phyloP scores from a whole-genome alignment of 2,888 invertebrate genomes.

The Linnaemya vulpina region DNA sequence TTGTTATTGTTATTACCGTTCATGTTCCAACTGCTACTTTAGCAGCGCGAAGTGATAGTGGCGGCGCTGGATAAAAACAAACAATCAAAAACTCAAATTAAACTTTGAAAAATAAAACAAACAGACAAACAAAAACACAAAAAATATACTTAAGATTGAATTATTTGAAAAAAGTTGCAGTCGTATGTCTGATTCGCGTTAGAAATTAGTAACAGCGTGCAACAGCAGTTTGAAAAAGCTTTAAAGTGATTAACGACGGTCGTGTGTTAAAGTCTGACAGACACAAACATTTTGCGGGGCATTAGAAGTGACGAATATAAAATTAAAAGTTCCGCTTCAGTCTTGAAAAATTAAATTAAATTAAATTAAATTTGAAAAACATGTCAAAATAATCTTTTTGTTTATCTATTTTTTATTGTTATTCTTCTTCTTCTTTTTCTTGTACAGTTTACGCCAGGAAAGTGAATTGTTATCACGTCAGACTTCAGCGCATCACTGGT shows the following conservation, averaged over 20 bases:
- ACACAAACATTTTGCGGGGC: not conserved
- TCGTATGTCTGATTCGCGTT: slow-evolving; percentile 9
- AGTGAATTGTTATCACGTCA: slow-evolving; percentile 83
- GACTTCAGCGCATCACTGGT: slow-evolving; percentile 82
- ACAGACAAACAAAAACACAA: slow-evolving; percentile 9
- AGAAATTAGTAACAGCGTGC: not conserved
- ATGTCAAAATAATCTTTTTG: slow-evolving; percentile 51
- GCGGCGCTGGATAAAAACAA: slow-evolving; percentile 51
- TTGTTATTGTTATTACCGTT: slow-evolving; percentile 19
- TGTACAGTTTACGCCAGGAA: slow-evolving; percentile 82
- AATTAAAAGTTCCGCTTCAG: slow-evolving; percentile 65
- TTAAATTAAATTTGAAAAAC: not conserved
- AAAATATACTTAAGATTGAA: slow-evolving; percentile 35
- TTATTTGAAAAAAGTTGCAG: slow-evolving; percentile 21
- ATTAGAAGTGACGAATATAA: slow-evolving; percentile 38
- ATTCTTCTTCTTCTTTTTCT: slow-evolving; percentile 31
- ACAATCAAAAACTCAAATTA: slow-evolving; percentile 43
- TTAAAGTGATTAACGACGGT: slow-evolving; percentile 12
- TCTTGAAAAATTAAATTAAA: slow-evolving; percentile 32
- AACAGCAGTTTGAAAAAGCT: slow-evolving; percentile 32
- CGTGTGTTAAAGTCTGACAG: not conserved
- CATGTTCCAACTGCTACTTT: slow-evolving; percentile 31
- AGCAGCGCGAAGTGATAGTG: slow-evolving; percentile 36
- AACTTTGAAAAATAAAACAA: slow-evolving; percentile 42
- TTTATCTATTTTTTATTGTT: not conserved